These are phyloP conservation scores for Tragelaphus strepsiceros DNA, from an alignment of 2,113 vertebrate genomes.

Conservation along the genomic window DNA sequence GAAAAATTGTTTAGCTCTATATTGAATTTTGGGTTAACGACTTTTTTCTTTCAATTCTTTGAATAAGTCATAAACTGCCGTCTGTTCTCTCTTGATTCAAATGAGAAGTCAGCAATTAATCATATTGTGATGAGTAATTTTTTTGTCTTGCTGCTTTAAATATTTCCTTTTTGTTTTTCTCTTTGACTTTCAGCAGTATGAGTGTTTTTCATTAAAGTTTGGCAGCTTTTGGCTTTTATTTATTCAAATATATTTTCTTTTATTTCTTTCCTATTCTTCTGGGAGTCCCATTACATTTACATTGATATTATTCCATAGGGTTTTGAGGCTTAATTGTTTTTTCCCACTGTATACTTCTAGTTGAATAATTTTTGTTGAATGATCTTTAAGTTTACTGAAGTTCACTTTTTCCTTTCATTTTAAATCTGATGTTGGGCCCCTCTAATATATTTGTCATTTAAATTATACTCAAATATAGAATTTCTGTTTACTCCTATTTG, in stretches of 20 bases:
- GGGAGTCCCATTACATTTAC: neutral
- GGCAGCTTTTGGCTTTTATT: neutral
- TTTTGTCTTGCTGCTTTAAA: neutral
- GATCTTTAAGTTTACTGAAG: neutral
- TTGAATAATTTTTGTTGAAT: neutral
- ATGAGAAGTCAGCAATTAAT: neutral
- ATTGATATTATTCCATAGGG: neutral
- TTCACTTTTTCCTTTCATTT: neutral
- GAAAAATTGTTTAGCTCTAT: neutral
- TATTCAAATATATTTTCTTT: neutral
- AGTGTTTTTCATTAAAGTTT: neutral
- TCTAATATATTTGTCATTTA: neutral
- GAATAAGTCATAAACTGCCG: neutral
- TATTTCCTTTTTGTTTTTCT: neutral
- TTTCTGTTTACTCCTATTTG: neutral
- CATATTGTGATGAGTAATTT: neutral
- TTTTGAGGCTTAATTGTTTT: neutral
- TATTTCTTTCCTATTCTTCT: neutral
- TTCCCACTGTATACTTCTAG: neutral
- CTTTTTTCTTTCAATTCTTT: neutral
- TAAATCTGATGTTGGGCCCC: neutral
- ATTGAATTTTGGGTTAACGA: neutral
- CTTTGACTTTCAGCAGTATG: neutral
- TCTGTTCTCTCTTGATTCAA: neutral
- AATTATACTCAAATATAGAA: neutral